Percentiles rank a stretch among this genome's conserved stretches.
phyloP scores from a whole-genome alignment of 1,140 invertebrate genomes.

The Cardiocondyla obscurior region DNA sequence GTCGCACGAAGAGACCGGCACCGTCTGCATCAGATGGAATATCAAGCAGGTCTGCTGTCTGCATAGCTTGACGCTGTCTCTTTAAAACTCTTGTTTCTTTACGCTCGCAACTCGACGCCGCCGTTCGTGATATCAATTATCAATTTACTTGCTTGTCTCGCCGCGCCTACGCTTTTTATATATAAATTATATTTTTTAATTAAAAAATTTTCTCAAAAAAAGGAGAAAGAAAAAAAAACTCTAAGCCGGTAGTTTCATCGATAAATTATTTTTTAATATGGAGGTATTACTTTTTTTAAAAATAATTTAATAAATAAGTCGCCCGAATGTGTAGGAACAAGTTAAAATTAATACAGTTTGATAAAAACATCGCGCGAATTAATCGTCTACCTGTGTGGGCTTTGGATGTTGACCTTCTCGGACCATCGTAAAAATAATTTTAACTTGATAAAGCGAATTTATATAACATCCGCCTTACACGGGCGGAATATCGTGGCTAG shows the following conservation, averaged over 20 bases:
- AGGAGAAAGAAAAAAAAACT: neutral
- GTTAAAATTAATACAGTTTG: neutral
- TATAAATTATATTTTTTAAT: neutral
- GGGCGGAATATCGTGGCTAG: neutral
- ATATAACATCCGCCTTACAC: neutral
- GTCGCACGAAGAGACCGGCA: slow-evolving; percentile 28
- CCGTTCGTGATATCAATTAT: neutral
- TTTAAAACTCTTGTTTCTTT: slow-evolving; percentile 7
- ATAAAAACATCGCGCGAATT: neutral
- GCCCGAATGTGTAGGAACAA: neutral
- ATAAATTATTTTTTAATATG: neutral
- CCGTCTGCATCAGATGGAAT: slow-evolving; percentile 31
- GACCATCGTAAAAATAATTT: neutral
- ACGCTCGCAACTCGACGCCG: neutral
- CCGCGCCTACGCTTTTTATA: neutral
- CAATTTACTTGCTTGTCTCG: neutral
- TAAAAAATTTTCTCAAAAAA: neutral
- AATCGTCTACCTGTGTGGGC: too few relatives aligned
- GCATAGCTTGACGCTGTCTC: slow-evolving; percentile 27
- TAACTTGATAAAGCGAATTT: neutral
- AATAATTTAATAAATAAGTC: neutral
- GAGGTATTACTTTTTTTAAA: neutral
- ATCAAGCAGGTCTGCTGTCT: slow-evolving; percentile 39
- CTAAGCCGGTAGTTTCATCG: neutral
- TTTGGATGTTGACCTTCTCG: neutral